phyloP scores from a whole-genome alignment of 2,888 invertebrate species.

The Scaptodrosophila latifasciaeformis region DNA sequence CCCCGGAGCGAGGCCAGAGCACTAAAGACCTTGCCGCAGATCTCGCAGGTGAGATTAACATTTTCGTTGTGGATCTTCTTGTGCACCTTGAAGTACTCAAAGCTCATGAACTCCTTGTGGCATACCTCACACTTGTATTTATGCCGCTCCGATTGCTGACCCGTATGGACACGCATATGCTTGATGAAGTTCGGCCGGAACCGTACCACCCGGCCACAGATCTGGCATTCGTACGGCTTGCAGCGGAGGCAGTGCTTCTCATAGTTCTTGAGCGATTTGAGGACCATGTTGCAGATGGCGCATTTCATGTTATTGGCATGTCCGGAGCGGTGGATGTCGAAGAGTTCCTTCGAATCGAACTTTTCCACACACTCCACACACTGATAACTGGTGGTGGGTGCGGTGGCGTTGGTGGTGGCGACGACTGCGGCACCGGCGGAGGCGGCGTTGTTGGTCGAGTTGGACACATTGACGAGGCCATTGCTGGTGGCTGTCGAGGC shows the following conservation, averaged over 20 bases:
- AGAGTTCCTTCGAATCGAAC: slow-evolving; percentile 73
- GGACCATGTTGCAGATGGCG: slow-evolving; percentile 74
- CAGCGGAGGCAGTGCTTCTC: slow-evolving; percentile 75
- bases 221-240: slow-evolving; percentile 75
- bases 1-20: slow-evolving; percentile 73
- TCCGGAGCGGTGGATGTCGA: slow-evolving; percentile 74
- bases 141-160: slow-evolving; percentile 74
- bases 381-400: slow-evolving; percentile 60
- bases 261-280: slow-evolving; percentile 74
- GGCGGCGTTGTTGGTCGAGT: slow-evolving; percentile 1
- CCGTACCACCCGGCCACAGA: slow-evolving; percentile 74
- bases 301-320: slow-evolving; percentile 75
- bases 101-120: slow-evolving; percentile 78
- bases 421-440: slow-evolving; percentile 21
- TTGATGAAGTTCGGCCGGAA: slow-evolving; percentile 75
- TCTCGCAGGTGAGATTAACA: slow-evolving; percentile 77
- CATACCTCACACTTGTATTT: slow-evolving; percentile 78
- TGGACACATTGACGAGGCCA: slow-evolving; percentile 4
- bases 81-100: slow-evolving; percentile 78
- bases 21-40: slow-evolving; percentile 77
- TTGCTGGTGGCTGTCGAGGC: slow-evolving; percentile 7
- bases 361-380: slow-evolving; percentile 73
- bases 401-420: slow-evolving; percentile 29
- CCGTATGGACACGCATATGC: slow-evolving; percentile 75
- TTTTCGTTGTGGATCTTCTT: slow-evolving; percentile 78